phyloP scores from a whole-genome alignment of 1,140 invertebrate species.

The Daktulosphaira vitifoliae region DNA sequence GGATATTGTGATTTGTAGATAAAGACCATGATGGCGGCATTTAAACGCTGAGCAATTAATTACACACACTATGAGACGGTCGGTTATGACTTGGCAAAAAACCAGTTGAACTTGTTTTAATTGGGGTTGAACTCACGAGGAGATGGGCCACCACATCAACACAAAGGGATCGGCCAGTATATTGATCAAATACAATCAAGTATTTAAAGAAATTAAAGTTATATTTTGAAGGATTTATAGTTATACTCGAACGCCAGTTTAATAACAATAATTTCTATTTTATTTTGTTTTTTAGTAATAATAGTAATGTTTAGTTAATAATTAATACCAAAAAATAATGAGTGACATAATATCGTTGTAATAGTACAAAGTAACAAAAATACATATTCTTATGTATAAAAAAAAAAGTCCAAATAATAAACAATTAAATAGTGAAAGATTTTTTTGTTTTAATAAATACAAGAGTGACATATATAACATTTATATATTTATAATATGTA shows the following conservation, averaged over 20 bases:
- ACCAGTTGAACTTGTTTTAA: constrained; percentile 29
- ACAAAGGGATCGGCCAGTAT: not conserved
- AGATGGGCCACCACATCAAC: too few species aligned
- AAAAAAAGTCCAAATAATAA: constrained; percentile 10
- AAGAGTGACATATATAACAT: too few species aligned
- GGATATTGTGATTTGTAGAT: too few species aligned
- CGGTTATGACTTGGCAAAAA: constrained; percentile 20
- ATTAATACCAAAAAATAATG: constrained; percentile 26
- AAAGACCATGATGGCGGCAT: too few species aligned
- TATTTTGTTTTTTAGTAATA: not conserved
- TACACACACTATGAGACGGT: not conserved
- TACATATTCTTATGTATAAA: constrained; percentile 19
- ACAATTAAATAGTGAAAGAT: not conserved
- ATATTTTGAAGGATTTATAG: too few species aligned
- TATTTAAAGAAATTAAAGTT: not conserved
- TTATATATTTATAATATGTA: constrained; percentile 16
- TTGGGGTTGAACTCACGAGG: too few species aligned
- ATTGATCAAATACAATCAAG: not conserved
- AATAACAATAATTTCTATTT: not conserved
- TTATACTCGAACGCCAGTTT: not conserved
- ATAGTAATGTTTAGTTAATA: constrained; percentile 9
- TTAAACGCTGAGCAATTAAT: too few species aligned
- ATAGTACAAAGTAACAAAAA: constrained; percentile 16
- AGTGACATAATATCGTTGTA: not conserved
- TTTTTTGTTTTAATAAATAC: not conserved